phyloP scores from a whole-genome alignment of 2,113 vertebrate genomes.

The Cyanoliseus patagonus region DNA sequence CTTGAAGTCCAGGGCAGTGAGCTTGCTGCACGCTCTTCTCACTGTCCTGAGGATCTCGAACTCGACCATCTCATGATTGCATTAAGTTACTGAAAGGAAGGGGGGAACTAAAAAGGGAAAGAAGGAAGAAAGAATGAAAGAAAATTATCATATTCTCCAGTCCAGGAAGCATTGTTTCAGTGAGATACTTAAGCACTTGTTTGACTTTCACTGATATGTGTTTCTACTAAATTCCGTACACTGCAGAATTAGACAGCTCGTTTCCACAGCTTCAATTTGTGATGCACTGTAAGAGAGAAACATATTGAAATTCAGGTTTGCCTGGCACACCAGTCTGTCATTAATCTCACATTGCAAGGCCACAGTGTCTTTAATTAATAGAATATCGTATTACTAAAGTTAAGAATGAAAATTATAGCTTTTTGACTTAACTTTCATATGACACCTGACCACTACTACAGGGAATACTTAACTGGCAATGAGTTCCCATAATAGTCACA shows the following conservation, averaged over 20 bases:
- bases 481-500: background rate
- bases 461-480: background rate
- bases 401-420: conserved; percentile 8
- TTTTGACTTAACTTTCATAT: conserved; percentile 23
- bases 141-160: background rate
- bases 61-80: too few relatives aligned
- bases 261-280: conserved; percentile 38
- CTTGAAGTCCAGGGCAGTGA: too few relatives aligned
- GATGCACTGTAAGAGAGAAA: conserved; percentile 28
- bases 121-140: background rate
- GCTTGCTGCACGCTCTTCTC: too few relatives aligned
- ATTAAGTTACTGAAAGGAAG: background rate
- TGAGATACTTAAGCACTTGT: background rate
- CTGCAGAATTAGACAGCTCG: background rate
- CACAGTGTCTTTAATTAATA: conserved; percentile 45
- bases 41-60: too few relatives aligned
- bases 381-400: background rate
- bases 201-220: conserved; percentile 21
- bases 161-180: background rate
- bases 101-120: background rate
- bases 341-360: conserved; percentile 27
- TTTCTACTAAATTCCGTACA: conserved; percentile 32
- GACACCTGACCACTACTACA: conserved; percentile 7
- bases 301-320: conserved; percentile 43
- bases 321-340: background rate